These are phyloP conservation scores for Drosophila neonasuta DNA, from an alignment of 2,888 invertebrate species.

Conservation along the genomic window DNA sequence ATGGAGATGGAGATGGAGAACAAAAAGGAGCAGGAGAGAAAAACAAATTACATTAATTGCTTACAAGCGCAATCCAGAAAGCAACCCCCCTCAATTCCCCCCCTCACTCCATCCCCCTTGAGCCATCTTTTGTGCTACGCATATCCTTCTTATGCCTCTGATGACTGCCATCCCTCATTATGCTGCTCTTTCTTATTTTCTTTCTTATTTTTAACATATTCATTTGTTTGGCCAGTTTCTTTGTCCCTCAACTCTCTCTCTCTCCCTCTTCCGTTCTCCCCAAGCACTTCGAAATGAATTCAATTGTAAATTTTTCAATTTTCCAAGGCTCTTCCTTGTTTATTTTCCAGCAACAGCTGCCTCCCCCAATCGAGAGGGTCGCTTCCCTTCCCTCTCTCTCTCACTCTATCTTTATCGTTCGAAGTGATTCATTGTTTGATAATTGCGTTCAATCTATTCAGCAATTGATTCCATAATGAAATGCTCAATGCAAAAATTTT, in stretches of 20 bases:
- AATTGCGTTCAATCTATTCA: slow-evolving; percentile 60
- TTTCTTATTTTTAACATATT: slow-evolving; percentile 47
- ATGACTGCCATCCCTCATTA: slow-evolving; percentile 3
- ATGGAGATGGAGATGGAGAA: background rate
- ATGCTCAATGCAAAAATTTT: slow-evolving; percentile 11
- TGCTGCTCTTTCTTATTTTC: slow-evolving; percentile 10
- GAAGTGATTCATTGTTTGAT: slow-evolving; percentile 56
- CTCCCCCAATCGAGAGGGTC: slow-evolving; percentile 3
- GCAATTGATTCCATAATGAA: slow-evolving; percentile 30
- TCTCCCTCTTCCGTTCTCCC: background rate
- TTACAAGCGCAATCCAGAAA: slow-evolving; percentile 43
- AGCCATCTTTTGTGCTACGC: background rate
- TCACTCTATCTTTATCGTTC: background rate
- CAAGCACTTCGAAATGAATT: slow-evolving; percentile 44
- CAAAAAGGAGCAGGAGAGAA: background rate
- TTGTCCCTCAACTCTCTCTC: background rate
- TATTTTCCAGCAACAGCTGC: slow-evolving; percentile 46
- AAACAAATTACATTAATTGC: slow-evolving; percentile 74
- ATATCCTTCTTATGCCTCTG: slow-evolving; percentile 8
- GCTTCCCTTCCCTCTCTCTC: background rate
- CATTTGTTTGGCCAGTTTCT: slow-evolving; percentile 27
- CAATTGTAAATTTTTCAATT: slow-evolving; percentile 58
- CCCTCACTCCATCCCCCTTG: background rate
- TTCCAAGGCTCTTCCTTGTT: slow-evolving; percentile 27
- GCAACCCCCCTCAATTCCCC: slow-evolving; percentile 12